Conservation (phyloP, 2,797 vertebrate species). For the Pelochelys cantorii region DNA sequence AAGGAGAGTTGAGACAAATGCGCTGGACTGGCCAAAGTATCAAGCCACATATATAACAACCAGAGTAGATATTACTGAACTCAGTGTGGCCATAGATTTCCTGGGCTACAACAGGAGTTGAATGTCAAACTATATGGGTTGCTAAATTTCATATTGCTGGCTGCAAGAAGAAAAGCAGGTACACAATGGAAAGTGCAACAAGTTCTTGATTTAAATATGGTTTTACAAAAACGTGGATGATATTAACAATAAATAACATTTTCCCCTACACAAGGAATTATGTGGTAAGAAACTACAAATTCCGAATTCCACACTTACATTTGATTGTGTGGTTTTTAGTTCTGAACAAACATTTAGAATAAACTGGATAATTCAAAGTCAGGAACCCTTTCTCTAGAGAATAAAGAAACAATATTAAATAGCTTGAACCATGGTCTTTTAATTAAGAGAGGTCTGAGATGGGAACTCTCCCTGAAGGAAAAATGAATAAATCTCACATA, state of each 20-base stretch:
- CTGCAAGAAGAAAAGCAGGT: not conserved
- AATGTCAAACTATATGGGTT: not conserved
- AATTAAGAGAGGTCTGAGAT: not conserved
- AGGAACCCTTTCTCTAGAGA: not conserved
- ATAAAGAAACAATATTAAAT: not conserved
- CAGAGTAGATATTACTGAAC: fast-evolving
- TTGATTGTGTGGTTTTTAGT: not conserved
- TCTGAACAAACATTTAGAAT: not conserved
- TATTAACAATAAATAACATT: not conserved
- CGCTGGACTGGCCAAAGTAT: not conserved
- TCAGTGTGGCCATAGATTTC: not conserved
- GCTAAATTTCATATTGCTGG: not conserved
- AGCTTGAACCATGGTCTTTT: not conserved
- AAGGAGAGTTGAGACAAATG: not conserved
- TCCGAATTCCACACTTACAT: not conserved
- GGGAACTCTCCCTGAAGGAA: not conserved
- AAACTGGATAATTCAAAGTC: not conserved
- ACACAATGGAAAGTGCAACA: not conserved
- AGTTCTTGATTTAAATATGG: not conserved
- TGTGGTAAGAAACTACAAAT: not conserved
- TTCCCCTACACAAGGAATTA: not conserved
- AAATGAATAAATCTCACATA: not conserved
- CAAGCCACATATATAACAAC: not conserved
- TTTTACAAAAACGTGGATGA: not conserved
- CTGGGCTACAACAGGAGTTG: not conserved